Evolutionary conservation across 1,140 invertebrate genomes (phyloP), one percentile per base, ranked within the genome.

Genomic region (Mercenaria mercenaria): DNA sequence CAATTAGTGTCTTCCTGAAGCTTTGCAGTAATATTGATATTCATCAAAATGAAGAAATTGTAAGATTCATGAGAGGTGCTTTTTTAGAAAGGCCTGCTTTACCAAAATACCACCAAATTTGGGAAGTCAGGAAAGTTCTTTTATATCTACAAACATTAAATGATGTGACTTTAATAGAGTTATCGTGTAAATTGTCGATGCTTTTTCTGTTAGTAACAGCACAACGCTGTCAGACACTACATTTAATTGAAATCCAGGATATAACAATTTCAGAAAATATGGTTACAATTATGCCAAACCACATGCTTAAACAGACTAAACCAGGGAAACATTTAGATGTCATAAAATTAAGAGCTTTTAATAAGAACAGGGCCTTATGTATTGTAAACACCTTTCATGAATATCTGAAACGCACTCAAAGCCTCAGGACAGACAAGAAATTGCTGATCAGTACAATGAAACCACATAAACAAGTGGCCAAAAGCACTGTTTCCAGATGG

Each of bases 51-150:
- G 43, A 47, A 10, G 43, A 47, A 47, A 47, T 81, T 18, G 77
- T 69, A 50, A 69, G 87, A 39, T 80, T 91, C 41, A 41, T 89
- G 20, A 91, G 69, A 47, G 83, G 91, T 41, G 79, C 85, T 15
- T 91, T 59, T 10, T 47, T 50, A n/a, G n/a, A n/a, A n/a, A n/a
- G n/a, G n/a, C n/a, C n/a, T n/a, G n/a, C n/a, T n/a, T n/a, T n/a
- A n/a, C 67, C 88, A 0, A 72, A 72, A 56, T 90, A 91, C 32
- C 18, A 29, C 8, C 8, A 2, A 20, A n/a, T 29, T 88, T 90
- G 32, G 29, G 90, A 37, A 56, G 61, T 13, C 83, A 82, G 41
- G 72, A 87, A 29, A n/a, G n/a, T n/a, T n/a, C n/a, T n/a, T n/a
- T n/a, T n/a, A n/a, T n/a, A n/a, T n/a, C n/a, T n/a, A n/a, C n/a